These are phyloP conservation scores for Sycophaga agraensis DNA, from an alignment of 1,140 invertebrate genomes.

Conservation along the genomic window DNA sequence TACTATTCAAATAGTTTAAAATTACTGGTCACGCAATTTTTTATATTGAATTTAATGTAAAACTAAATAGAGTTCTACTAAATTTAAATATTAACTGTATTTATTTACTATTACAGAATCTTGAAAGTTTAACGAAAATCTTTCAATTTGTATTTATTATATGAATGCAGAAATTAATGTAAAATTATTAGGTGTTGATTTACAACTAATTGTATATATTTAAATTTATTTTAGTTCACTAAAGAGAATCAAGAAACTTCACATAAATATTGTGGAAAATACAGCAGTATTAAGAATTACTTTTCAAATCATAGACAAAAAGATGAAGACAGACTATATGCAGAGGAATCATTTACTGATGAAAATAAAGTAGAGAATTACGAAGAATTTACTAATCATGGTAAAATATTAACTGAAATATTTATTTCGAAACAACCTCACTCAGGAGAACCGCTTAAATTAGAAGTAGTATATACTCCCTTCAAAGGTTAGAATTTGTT, in stretches of 20 bases:
- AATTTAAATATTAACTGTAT: too few relatives aligned
- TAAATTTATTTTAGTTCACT: slow-evolving; percentile 38
- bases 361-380: slow-evolving; percentile 21
- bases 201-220: background rate
- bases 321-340: too few relatives aligned
- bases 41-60: background rate
- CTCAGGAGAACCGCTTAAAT: slow-evolving; percentile 34
- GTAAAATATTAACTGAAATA: slow-evolving; percentile 45
- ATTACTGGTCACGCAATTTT: too few relatives aligned
- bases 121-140: too few relatives aligned
- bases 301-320: background rate
- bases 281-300: slow-evolving; percentile 33
- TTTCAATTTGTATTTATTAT: too few relatives aligned
- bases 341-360: too few relatives aligned
- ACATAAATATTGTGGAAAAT: slow-evolving; percentile 38
- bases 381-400: slow-evolving; percentile 24
- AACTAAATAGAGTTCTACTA: too few relatives aligned
- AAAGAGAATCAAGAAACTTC: slow-evolving; percentile 35
- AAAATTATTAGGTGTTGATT: background rate
- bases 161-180: too few relatives aligned
- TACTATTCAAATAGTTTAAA: too few relatives aligned
- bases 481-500: slow-evolving; percentile 29
- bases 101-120: too few relatives aligned
- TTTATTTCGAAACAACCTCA: slow-evolving; percentile 41
- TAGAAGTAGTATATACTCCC: slow-evolving; percentile 46